A percentile compares a stretch with the other conserved stretches of the same genome.
Evolutionary conservation across 1,140 invertebrate species (phyloP).

Genomic region (Pogonomyrmex californicus): DNA sequence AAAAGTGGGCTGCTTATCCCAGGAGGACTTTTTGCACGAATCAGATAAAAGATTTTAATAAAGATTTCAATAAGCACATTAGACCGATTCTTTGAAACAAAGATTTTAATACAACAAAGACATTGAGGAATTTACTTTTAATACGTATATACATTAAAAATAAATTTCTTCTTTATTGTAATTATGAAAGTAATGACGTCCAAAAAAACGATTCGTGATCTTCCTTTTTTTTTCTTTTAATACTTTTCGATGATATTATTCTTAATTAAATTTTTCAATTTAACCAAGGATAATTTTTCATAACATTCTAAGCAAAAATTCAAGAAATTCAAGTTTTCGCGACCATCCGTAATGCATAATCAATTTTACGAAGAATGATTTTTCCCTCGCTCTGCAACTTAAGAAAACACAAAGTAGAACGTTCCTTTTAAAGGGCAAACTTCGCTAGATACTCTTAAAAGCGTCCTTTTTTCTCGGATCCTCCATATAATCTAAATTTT

Average conservation of each 20-base stretch:
- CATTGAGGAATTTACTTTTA: background rate
- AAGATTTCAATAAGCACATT: slow-evolving; percentile 59
- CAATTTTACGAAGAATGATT: slow-evolving; percentile 49
- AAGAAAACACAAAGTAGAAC: slow-evolving; percentile 39
- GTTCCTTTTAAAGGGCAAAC: slow-evolving; percentile 45
- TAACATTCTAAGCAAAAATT: slow-evolving; percentile 22
- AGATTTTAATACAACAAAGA: slow-evolving; percentile 1
- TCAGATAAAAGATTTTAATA: slow-evolving; percentile 75
- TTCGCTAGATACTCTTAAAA: slow-evolving; percentile 42
- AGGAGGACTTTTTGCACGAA: slow-evolving; percentile 41
- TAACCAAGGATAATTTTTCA: background rate
- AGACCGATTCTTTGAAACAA: slow-evolving; percentile 24
- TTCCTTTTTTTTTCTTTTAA: background rate
- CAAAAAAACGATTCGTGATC: background rate
- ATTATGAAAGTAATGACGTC: background rate
- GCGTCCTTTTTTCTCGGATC: slow-evolving; percentile 27
- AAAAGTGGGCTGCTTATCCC: slow-evolving; percentile 67
- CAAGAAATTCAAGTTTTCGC: background rate
- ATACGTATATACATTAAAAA: background rate
- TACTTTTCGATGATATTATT: background rate
- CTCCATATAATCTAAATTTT: slow-evolving; percentile 50
- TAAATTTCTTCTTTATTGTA: background rate
- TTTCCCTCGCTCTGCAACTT: slow-evolving; percentile 17
- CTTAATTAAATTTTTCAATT: background rate
- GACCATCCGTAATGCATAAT: slow-evolving; percentile 26